Evolutionary conservation across 2,888 invertebrate genomes (phyloP).

Genomic region (Ptycholaimellus sp.): DNA sequence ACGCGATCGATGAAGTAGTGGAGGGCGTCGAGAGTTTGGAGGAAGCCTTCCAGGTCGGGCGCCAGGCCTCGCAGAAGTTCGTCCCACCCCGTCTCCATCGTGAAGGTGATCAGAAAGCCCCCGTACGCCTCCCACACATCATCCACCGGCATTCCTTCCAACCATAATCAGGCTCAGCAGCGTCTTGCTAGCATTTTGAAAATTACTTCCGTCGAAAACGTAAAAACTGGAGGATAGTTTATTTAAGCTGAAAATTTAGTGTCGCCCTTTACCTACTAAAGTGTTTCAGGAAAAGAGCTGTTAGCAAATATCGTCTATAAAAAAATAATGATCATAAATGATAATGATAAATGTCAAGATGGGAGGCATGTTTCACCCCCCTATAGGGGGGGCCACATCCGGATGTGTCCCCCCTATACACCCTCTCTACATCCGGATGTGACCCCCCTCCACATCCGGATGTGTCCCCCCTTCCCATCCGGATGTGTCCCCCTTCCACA

Average conservation of each 20-base stretch:
- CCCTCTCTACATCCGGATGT: too few relatives aligned
- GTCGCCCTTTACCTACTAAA: too few relatives aligned
- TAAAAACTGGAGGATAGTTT: neutral
- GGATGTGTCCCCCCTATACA: too few relatives aligned
- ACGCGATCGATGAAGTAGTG: slow-evolving; percentile 34
- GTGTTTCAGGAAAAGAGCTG: too few relatives aligned
- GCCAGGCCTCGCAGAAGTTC: slow-evolving; percentile 22
- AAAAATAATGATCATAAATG: too few relatives aligned
- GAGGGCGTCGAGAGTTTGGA: slow-evolving; percentile 78
- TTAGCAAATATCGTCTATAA: too few relatives aligned
- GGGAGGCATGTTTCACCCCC: too few relatives aligned
- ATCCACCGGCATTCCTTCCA: slow-evolving; percentile 17
- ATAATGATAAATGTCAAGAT: too few relatives aligned
- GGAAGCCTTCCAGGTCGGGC: slow-evolving; percentile 42
- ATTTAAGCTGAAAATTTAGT: neutral
- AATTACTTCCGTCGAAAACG: neutral
- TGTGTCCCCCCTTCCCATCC: too few relatives aligned
- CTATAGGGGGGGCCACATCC: too few relatives aligned
- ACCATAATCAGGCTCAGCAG: neutral
- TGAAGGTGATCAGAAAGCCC: slow-evolving; percentile 22
- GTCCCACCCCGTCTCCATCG: slow-evolving; percentile 24
- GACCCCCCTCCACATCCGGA: too few relatives aligned
- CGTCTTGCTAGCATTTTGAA: neutral
- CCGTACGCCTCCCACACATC: slow-evolving; percentile 25
- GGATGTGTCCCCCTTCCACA: too few relatives aligned